Evolutionary conservation across 2,888 invertebrate genomes (phyloP).

Genomic region (Coelopa pilipes): DNA sequence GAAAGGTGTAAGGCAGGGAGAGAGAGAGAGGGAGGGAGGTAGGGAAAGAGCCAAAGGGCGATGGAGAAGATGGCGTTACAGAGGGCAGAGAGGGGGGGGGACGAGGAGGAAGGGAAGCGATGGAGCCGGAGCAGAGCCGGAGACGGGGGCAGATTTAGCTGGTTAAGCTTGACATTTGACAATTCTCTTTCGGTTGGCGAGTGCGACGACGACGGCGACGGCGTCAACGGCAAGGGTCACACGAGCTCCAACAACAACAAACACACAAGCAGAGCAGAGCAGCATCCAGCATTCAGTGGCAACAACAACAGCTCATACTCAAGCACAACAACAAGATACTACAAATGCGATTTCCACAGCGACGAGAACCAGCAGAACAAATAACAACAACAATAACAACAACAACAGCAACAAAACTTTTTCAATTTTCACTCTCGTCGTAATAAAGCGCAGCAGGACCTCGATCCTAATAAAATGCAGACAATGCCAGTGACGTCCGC

Average conservation of each 20-base stretch:
- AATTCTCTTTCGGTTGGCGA: slow-evolving; percentile 11
- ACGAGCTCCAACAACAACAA: not conserved
- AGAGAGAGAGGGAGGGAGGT: no score
- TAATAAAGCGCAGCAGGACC: slow-evolving; percentile 20
- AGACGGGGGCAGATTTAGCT: not conserved
- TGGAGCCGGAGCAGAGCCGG: not conserved
- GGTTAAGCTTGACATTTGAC: slow-evolving; percentile 25
- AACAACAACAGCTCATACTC: no score
- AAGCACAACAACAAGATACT: no score
- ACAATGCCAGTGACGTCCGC: not conserved
- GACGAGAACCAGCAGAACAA: not conserved
- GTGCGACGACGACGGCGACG: not conserved
- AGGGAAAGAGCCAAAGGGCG: no score
- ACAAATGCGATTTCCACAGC: not conserved
- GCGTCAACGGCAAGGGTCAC: no score
- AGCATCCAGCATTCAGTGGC: no score
- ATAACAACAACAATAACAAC: not conserved
- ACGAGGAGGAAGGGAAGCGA: no score
- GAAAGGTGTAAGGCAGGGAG: no score
- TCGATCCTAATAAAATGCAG: slow-evolving; percentile 24
- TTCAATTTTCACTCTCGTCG: slow-evolving; percentile 32
- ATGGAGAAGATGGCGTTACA: no score
- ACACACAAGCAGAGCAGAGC: no score
- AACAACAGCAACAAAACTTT: slow-evolving; percentile 23
- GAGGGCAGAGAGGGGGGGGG: no score